Conservation (phyloP, 2,888 invertebrate genomes). For the Cheilosia vulpina region DNA sequence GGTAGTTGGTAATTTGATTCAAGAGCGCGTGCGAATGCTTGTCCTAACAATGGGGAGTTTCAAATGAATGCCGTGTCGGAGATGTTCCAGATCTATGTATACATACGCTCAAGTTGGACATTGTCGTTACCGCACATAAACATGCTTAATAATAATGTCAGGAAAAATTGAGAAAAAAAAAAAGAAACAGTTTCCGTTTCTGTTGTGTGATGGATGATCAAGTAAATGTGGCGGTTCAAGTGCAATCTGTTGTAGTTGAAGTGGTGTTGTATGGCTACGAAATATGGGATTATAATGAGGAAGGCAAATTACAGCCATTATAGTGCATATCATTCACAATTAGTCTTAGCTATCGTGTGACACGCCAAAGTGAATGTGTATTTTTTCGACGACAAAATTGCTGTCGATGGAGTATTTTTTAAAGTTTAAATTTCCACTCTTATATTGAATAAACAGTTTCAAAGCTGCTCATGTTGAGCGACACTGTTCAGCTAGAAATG, state of each 20-base stretch:
- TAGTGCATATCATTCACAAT: neutral
- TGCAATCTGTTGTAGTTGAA: slow-evolving; percentile 17
- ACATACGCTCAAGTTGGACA: neutral
- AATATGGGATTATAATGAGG: neutral
- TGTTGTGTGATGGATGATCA: neutral
- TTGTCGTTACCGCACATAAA: neutral
- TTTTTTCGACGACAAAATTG: too few relatives aligned
- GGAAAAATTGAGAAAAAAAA: neutral
- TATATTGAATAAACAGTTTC: too few relatives aligned
- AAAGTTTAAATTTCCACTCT: too few relatives aligned
- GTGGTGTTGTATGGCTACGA: neutral
- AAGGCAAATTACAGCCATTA: neutral
- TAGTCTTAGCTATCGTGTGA: too few relatives aligned
- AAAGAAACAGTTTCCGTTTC: neutral
- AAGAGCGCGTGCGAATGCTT: neutral
- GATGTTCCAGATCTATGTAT: neutral
- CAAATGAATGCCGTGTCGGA: neutral
- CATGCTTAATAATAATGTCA: neutral
- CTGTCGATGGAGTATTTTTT: too few relatives aligned
- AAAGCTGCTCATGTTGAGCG: too few relatives aligned
- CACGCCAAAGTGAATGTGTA: too few relatives aligned
- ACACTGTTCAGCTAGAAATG: too few relatives aligned
- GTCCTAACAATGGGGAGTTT: too few relatives aligned
- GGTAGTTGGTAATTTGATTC: neutral
- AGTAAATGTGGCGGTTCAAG: slow-evolving; percentile 17